Evolutionary conservation across 2,797 vertebrate genomes (phyloP).

Genomic region (Pelodytes ibericus): DNA sequence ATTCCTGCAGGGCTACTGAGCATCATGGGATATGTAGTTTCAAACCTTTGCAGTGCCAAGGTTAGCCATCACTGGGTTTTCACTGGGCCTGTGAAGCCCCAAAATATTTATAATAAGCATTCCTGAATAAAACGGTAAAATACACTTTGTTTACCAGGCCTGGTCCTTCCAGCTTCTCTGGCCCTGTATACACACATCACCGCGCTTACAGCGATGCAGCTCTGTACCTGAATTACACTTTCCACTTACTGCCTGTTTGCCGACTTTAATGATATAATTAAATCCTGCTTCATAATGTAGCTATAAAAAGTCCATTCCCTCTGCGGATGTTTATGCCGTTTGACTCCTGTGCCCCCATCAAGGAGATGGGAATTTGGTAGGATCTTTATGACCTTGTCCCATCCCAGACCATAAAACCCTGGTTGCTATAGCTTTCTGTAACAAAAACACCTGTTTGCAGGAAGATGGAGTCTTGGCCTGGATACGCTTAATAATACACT

Average conservation of each 20-base stretch:
- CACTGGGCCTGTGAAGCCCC: no score
- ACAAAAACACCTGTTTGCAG: conserved; percentile 22
- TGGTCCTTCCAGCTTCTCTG: no score
- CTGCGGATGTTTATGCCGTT: conserved; percentile 39
- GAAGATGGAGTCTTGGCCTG: not conserved
- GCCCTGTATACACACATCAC: not conserved
- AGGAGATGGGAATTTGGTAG: conserved; percentile 22
- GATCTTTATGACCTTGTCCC: conserved; percentile 37
- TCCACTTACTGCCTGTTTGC: conserved; percentile 39
- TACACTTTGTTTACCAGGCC: no score
- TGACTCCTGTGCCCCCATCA: conserved; percentile 31
- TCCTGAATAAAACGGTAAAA: no score
- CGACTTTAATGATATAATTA: conserved; percentile 39
- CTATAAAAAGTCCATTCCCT: conserved; percentile 46
- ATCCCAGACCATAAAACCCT: conserved; percentile 33
- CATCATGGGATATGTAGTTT: no score
- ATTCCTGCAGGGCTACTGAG: no score
- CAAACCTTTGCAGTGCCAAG: no score
- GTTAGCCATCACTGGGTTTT: no score
- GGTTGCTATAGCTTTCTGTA: conserved; percentile 48
- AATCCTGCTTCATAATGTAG: conserved; percentile 22
- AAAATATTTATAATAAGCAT: no score
- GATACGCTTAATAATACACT: not conserved
- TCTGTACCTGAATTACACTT: not conserved
- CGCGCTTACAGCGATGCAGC: not conserved